phyloP scores from a whole-genome alignment of 2,797 vertebrate genomes.

The Tapera naevia region DNA sequence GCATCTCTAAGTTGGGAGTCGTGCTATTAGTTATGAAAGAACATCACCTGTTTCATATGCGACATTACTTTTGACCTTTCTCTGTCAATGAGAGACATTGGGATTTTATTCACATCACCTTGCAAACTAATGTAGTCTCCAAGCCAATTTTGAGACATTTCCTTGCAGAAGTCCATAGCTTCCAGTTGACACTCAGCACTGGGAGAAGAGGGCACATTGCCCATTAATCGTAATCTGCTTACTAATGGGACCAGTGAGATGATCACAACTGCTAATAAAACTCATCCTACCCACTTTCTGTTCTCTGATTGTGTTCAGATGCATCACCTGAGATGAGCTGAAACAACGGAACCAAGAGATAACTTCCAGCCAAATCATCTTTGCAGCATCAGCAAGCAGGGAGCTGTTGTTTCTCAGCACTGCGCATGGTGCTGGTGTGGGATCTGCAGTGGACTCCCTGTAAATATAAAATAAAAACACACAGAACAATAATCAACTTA shows the following conservation, averaged over 20 bases:
- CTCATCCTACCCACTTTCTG: neutral
- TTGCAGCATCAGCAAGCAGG: accelerated
- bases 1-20: neutral
- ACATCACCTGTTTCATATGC: neutral
- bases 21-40: neutral
- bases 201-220: neutral
- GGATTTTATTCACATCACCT: neutral
- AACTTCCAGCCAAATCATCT: neutral
- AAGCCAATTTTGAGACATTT: neutral
- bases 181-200: neutral
- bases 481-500: neutral
- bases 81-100: neutral
- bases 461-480: neutral
- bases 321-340: neutral
- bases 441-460: neutral
- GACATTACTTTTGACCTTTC: neutral
- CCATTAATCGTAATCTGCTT: neutral
- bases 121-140: neutral
- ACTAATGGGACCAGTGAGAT: neutral
- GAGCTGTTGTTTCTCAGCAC: neutral
- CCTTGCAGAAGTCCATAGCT: neutral
- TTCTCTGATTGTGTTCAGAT: neutral
- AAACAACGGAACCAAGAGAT: neutral
- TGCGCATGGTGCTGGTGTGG: neutral
- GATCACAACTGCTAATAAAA: neutral